A percentile compares a stretch with the other conserved stretches of the same genome.
Evolutionary conservation across 37 sponge, comb jelly and placozoan species (phyloP).

Genomic region (Oopsacas minuta): DNA sequence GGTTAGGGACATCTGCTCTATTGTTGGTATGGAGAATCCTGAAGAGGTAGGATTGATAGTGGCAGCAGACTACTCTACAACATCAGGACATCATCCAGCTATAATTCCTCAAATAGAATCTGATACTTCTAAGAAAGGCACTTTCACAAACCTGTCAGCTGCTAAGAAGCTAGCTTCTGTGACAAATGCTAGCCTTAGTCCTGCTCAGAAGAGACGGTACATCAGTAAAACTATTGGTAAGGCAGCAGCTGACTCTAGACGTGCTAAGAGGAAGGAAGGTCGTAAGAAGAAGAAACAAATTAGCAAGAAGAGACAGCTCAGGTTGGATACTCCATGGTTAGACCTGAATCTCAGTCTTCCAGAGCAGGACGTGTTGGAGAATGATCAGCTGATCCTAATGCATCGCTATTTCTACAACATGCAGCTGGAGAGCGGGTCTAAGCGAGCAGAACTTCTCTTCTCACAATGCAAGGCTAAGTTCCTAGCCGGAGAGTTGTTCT

Average conservation of each 20-base stretch:
- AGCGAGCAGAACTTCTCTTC: slow-evolving; percentile 19
- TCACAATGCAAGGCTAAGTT: slow-evolving; percentile 43
- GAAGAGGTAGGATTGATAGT: background rate
- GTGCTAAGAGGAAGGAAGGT: background rate
- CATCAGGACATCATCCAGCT: background rate
- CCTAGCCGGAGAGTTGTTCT: slow-evolving; percentile 57
- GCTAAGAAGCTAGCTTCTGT: background rate
- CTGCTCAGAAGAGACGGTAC: background rate
- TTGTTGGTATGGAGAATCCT: background rate
- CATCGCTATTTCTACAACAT: slow-evolving; percentile 71
- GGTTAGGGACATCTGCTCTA: background rate
- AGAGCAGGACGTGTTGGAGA: slow-evolving; percentile 64
- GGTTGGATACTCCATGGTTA: slow-evolving; percentile 83
- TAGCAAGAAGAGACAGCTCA: slow-evolving; percentile 69
- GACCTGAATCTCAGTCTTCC: slow-evolving; percentile 61
- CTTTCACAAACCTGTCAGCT: background rate
- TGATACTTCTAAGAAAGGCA: background rate
- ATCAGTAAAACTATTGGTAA: background rate
- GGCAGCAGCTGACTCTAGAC: slow-evolving; percentile 14
- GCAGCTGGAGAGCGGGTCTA: slow-evolving; percentile 33
- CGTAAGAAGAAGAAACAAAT: slow-evolving; percentile 47
- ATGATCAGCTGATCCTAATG: slow-evolving; percentile 80
- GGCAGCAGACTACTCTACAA: slow-evolving; percentile 3
- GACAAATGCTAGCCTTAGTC: background rate
- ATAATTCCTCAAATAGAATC: background rate